A percentile compares a stretch with the other conserved stretches of the same genome.
phyloP scores from a whole-genome alignment of 2,888 invertebrate species.

The Ramazzottius varieornatus region DNA sequence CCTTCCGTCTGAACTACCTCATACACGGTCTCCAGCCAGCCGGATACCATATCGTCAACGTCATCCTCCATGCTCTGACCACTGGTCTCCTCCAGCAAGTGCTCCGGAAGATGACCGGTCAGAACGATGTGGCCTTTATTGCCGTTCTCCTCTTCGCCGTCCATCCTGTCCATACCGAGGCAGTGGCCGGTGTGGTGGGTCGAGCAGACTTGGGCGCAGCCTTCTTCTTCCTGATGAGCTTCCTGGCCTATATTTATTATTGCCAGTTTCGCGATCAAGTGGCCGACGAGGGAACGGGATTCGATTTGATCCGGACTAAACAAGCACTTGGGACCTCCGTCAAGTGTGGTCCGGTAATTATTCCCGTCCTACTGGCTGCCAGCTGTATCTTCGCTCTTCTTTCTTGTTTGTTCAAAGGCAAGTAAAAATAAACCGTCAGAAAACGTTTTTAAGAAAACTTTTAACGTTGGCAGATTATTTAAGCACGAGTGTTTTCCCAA shows the following conservation, averaged over 20 bases:
- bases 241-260: conserved; percentile 57
- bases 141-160: conserved; percentile 67
- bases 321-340: neutral
- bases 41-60: conserved; percentile 61
- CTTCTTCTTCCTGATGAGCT: conserved; percentile 59
- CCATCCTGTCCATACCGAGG: conserved; percentile 87
- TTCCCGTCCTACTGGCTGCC: conserved; percentile 21
- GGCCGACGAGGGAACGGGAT: neutral
- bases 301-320: neutral
- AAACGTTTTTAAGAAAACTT: too few species aligned
- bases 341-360: conserved; percentile 4
- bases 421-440: too few species aligned
- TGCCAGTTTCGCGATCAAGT: conserved; percentile 9
- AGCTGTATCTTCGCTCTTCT: neutral
- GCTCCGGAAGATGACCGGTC: conserved; percentile 33
- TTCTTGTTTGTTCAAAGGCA: conserved; percentile 2
- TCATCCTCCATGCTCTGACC: conserved; percentile 55
- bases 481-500: too few species aligned
- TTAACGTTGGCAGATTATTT: too few species aligned
- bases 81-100: conserved; percentile 53
- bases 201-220: conserved; percentile 76
- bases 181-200: conserved; percentile 80
- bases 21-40: conserved; percentile 40
- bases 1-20: conserved; percentile 58
- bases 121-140: conserved; percentile 35